These are phyloP conservation scores for Dromas ardeola DNA, from an alignment of 2,113 vertebrate genomes.

Conservation along the genomic window DNA sequence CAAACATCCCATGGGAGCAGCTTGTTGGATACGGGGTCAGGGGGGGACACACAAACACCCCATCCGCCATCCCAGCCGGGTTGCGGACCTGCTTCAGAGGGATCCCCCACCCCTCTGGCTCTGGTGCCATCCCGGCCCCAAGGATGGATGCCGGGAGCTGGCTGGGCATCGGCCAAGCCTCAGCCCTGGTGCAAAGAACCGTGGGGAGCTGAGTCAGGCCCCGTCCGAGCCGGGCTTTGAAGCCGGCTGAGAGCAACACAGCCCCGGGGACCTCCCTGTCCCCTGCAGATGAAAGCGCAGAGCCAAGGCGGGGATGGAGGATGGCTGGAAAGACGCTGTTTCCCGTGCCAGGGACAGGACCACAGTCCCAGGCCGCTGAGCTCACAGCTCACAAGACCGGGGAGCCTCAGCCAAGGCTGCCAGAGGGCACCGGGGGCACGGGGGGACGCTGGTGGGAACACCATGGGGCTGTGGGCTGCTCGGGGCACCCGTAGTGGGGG, in stretches of 20 bases:
- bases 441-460: not conserved
- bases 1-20: not conserved
- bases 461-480: not conserved
- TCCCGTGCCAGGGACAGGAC: not conserved
- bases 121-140: not conserved
- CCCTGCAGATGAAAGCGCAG: not conserved
- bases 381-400: conserved; percentile 18
- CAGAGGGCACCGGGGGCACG: not conserved
- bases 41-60: not conserved
- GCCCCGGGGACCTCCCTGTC: conserved; percentile 3
- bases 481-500: fast-evolving
- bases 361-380: not conserved
- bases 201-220: not conserved
- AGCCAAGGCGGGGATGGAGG: not conserved
- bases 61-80: fast-evolving
- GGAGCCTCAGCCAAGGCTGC: not conserved
- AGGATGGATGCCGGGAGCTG: not conserved
- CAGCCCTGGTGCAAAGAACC: not conserved
- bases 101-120: fast-evolving
- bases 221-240: fast-evolving
- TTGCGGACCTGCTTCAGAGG: not conserved
- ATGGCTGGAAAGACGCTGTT: not conserved
- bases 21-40: not conserved
- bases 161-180: not conserved
- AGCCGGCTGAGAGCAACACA: not conserved